Evolutionary conservation across 1,140 invertebrate species (phyloP), one percentile per base, ranked within the genome.

Genomic region (Drosophila mauritiana): DNA sequence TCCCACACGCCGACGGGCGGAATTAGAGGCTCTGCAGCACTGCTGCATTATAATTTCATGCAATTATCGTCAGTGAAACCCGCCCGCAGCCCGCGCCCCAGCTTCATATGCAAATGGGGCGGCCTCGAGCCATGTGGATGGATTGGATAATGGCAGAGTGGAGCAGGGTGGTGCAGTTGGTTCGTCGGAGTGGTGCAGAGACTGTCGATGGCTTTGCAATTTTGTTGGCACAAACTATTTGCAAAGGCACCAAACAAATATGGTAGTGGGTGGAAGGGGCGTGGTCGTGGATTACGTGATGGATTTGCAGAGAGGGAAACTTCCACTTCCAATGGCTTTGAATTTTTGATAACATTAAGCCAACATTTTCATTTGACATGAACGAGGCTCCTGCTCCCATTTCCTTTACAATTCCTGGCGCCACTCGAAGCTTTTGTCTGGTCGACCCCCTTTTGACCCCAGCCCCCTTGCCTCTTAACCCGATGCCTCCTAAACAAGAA

Each of bases 1-100:
- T 63, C 69, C 74, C 73, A 78, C 74, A 73, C 49, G 49, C 34
- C 57, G 42, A 40, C 40, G 8, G 27, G 45, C 62, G 67, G 52
- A 11, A 52, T 25, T 13, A 51, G 63, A 69, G 63, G 22, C 68
- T 45, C 22, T 31, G 31, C 39, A 54, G 46, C 73, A 54, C 73
- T 77, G 70, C 73, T 84, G 80, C 85, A 89, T 89, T 90, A 89
- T 89, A 89, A 89, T 90, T 89, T 89, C 84, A 89, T 89, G 84
- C 85, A 89, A 89, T 89, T 89, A 89, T 90, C 85, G 85, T 89
- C 78, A 63, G 45, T 31, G 73, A 61, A 45, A 49, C 31, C 25
- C 37, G 36, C n/a, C 65, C 39, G 39, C 7, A 4, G 12, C 10
- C 54, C 31, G 10, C 10, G 43, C 43, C 20, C 34, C 15, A 34